Evolutionary conservation across 2,113 vertebrate genomes (phyloP).

Genomic region (Sturnus vulgaris): DNA sequence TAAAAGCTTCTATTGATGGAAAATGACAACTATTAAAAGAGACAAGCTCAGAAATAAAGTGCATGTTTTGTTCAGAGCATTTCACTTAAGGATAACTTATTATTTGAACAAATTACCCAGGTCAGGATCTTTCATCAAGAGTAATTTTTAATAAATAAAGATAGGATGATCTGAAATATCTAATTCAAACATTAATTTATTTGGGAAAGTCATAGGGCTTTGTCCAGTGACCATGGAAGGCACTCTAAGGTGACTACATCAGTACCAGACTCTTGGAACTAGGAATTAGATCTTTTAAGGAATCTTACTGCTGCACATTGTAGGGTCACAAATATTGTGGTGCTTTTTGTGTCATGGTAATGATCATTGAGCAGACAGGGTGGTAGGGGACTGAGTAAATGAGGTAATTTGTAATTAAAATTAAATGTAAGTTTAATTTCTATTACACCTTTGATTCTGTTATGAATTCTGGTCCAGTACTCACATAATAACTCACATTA

Average conservation of each 20-base stretch:
- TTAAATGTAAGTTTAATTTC: conserved; percentile 54
- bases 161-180: not conserved
- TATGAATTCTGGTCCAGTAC: conserved; percentile 22
- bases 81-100: not conserved
- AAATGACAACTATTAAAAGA: not conserved
- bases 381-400: not conserved
- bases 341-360: not conserved
- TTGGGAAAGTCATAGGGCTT: not conserved
- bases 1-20: not conserved
- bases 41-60: not conserved
- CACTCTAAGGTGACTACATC: not conserved
- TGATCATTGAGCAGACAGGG: not conserved
- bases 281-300: not conserved
- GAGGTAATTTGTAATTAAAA: conserved; percentile 41
- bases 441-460: conserved; percentile 39
- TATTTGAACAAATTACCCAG: not conserved
- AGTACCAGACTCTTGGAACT: not conserved
- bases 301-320: not conserved
- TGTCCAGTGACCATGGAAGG: not conserved
- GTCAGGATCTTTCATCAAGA: not conserved
- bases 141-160: not conserved
- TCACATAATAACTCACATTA: conserved; percentile 42
- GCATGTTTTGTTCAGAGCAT: not conserved
- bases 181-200: not conserved
- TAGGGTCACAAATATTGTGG: not conserved